phyloP scores from a whole-genome alignment of 2,888 invertebrate species.

The Chymomyza fuscimana region DNA sequence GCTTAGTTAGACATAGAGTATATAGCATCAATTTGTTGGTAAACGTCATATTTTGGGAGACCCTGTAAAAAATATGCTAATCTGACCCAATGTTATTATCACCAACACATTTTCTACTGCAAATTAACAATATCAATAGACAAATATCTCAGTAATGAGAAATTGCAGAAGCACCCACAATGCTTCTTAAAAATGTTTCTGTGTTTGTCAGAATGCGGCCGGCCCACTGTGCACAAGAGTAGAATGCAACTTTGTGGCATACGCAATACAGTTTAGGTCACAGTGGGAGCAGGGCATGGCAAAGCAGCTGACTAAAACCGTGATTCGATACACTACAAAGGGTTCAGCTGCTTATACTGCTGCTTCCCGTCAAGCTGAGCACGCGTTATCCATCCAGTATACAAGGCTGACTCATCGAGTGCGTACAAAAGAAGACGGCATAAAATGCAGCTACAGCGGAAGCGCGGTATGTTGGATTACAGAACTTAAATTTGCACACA shows the following conservation, averaged over 20 bases:
- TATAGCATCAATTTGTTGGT: no score
- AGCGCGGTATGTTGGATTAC: constrained; percentile 14
- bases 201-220: neutral
- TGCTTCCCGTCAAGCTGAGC: constrained; percentile 21
- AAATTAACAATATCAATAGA: no score
- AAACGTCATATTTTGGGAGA: no score
- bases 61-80: no score
- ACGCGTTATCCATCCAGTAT: constrained; percentile 36
- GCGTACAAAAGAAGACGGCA: constrained; percentile 13
- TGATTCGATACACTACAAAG: constrained; percentile 49
- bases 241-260: constrained; percentile 12
- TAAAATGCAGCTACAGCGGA: constrained; percentile 36
- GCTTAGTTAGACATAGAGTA: no score
- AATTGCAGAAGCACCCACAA: no score
- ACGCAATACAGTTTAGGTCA: constrained; percentile 21
- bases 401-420: constrained; percentile 31
- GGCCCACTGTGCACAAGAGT: constrained; percentile 29
- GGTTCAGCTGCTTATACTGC: constrained; percentile 36
- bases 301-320: constrained; percentile 48
- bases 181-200: no score
- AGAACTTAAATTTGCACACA: neutral
- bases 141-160: no score
- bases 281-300: constrained; percentile 18
- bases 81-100: no score
- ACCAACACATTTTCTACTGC: no score